Evolutionary conservation across 2,113 vertebrate species (phyloP).

Genomic region (mouse (Mus musculus)): DNA sequence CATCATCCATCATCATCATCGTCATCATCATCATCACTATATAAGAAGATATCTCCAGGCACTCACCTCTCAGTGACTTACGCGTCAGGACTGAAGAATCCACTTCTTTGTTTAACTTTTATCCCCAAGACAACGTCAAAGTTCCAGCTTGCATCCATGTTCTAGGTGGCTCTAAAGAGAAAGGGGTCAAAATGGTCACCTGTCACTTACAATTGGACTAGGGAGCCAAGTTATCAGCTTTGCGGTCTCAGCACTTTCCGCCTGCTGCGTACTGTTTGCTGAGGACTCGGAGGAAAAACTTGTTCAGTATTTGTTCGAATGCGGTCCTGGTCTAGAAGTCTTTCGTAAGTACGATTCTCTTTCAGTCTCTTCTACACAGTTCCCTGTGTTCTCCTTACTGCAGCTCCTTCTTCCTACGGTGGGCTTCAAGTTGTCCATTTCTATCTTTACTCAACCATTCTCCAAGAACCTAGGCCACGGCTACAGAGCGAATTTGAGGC

Average conservation of each 20-base stretch:
- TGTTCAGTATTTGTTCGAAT: not conserved
- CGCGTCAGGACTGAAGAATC: not conserved
- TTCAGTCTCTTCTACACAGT: not conserved
- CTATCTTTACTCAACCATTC: not conserved
- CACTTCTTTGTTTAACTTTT: not conserved
- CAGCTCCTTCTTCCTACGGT: not conserved
- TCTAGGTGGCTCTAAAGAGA: not conserved
- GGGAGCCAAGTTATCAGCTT: not conserved
- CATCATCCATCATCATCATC: too few relatives aligned
- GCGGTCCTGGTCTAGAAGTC: not conserved
- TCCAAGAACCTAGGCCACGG: not conserved
- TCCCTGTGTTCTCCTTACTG: not conserved
- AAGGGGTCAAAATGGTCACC: not conserved
- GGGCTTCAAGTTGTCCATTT: not conserved
- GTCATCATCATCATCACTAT: not conserved
- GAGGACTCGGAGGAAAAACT: not conserved
- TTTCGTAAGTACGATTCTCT: not conserved
- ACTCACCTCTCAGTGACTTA: not conserved
- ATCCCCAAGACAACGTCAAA: not conserved
- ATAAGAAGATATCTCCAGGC: not conserved
- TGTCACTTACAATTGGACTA: not conserved
- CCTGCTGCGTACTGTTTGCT: not conserved
- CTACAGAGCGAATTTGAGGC: not conserved
- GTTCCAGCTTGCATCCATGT: not conserved
- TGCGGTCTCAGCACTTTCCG: not conserved